Evolutionary conservation across 2,113 vertebrate species (phyloP), one percentile per base, ranked within the genome.

Genomic region (Sphaerodactylus townsendi): DNA sequence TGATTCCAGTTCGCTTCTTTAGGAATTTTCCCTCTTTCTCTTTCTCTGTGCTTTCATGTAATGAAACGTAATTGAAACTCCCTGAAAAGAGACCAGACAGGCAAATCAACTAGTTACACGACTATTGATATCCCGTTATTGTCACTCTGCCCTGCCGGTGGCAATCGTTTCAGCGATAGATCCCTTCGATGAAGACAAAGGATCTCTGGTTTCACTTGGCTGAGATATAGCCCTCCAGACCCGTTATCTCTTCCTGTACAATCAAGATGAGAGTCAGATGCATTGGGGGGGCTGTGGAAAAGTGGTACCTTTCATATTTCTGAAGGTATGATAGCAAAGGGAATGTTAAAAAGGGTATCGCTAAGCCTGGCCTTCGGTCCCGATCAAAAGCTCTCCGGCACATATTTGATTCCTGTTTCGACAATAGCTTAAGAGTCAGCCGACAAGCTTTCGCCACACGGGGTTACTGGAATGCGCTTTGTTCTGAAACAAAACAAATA

Each of bases 381-480:
- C 87, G 44, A 71, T 88, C 79, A 92, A 92, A 94, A 92, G 84
- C 85, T 82, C 84, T 88, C 91, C 92, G 84, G 91, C 90, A 83
- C 81, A 53, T 64, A 48, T 84, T 92, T 4, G 80, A 82, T 91
- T 82, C 89, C 86, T 91, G 86, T 91, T 92, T 85, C 83, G 65
- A 70, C 30, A 70, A 19, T 84, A 85, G 90, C 87, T 94, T 82
- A 89, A 86, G 85, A 88, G 82, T 87, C 88, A 80, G 81, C 76
- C 80, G 75, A 72, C 82, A 69, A 87, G 84, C 88, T 88, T 91
- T 83, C 91, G 79, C 87, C 84, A 90, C 92, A 85, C 87, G 90
- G 85, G 89, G 86, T 92, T 94, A 89, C 89, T 82, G 92, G 94
- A 95, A 94, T 91, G 90, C 50, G 77, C 90, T 92, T 93, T 95